Conservation (phyloP, 2,888 invertebrate genomes). For the Laspeyria flexula region DNA sequence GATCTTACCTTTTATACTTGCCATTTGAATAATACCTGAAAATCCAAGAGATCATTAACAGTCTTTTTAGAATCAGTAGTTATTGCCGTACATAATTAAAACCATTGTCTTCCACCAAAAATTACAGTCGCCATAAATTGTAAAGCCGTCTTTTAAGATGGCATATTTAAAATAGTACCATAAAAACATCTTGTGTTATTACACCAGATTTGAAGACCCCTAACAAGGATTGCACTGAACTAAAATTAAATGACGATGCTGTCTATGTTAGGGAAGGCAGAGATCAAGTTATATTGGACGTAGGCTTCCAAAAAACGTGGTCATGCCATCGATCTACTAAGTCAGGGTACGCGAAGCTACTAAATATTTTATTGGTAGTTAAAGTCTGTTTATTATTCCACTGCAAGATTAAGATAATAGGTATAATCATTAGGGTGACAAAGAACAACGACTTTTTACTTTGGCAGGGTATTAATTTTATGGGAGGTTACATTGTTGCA, state of each 20-base stretch:
- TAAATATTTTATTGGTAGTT: constrained; percentile 83
- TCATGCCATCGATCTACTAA: constrained; percentile 69
- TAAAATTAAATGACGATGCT: background rate
- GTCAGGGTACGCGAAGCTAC: constrained; percentile 67
- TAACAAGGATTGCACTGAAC: background rate
- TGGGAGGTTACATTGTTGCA: constrained; percentile 33
- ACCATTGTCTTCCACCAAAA: constrained; percentile 80
- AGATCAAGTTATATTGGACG: constrained; percentile 57
- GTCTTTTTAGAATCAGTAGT: constrained; percentile 70
- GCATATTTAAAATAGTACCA: constrained; percentile 82
- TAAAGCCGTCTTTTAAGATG: constrained; percentile 67
- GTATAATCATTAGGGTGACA: constrained; percentile 73
- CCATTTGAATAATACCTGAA: constrained; percentile 60
- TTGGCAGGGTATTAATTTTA: constrained; percentile 31
- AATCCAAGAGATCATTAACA: constrained; percentile 59
- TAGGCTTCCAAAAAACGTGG: constrained; percentile 62
- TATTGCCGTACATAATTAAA: constrained; percentile 82
- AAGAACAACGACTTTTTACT: constrained; percentile 60
- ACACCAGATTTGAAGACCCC: constrained; percentile 48
- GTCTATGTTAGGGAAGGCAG: background rate
- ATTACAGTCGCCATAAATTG: constrained; percentile 78
- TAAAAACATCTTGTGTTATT: constrained; percentile 71
- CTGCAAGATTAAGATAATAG: constrained; percentile 80
- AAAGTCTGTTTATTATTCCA: constrained; percentile 77
- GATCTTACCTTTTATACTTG: constrained; percentile 39